These are phyloP conservation scores for Desmodus rotundus DNA, from an alignment of 2,113 vertebrate species.

Conservation along the genomic window DNA sequence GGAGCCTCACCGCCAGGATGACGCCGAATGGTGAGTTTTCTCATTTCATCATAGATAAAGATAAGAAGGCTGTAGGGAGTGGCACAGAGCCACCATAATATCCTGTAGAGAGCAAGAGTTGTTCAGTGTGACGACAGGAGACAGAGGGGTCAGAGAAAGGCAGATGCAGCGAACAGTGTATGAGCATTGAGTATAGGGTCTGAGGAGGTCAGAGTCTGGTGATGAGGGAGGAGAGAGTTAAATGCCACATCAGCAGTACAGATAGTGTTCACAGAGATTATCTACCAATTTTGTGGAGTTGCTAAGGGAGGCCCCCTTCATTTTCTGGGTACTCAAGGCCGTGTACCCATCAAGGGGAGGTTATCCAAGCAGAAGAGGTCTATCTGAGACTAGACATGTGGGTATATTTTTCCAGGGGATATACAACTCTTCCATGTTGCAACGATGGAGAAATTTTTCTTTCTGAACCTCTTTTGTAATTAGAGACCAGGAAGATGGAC, in stretches of 20 bases:
- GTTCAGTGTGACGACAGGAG: background rate
- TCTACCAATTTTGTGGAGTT: background rate
- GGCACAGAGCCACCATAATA: slow-evolving; percentile 86
- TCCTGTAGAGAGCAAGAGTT: slow-evolving; percentile 64
- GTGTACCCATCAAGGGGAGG: background rate
- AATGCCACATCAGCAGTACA: background rate
- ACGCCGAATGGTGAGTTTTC: slow-evolving; percentile 80
- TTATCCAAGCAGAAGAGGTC: background rate
- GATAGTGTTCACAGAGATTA: background rate
- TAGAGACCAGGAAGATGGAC: background rate
- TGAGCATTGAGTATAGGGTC: background rate
- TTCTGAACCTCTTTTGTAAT: background rate
- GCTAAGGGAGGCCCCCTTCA: background rate
- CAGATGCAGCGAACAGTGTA: fast-evolving
- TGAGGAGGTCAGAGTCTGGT: background rate
- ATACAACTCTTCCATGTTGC: background rate
- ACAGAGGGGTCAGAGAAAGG: background rate
- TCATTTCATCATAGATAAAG: slow-evolving; percentile 84
- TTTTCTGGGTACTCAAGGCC: background rate
- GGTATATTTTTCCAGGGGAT: background rate
- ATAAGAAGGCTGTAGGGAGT: slow-evolving; percentile 85
- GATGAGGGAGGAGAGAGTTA: background rate
- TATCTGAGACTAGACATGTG: background rate
- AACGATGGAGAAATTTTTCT: background rate
- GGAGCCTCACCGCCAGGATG: slow-evolving; percentile 80